Evolutionary conservation across 2,888 invertebrate genomes (phyloP).

Genomic region (Mantis religiosa): DNA sequence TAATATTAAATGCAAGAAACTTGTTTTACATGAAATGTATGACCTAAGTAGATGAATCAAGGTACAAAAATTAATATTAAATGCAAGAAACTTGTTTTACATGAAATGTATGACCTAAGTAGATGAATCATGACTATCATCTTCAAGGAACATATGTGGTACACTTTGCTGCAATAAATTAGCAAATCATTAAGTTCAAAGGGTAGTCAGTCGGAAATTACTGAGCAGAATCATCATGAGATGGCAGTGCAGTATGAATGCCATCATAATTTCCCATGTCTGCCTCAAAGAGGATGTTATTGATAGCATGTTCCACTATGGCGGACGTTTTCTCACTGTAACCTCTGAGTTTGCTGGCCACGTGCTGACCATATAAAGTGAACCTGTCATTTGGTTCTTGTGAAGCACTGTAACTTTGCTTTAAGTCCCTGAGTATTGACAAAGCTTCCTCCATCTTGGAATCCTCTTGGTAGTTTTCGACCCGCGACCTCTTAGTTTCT

Average conservation of each 20-base stretch:
- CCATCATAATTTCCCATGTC: constrained; percentile 32
- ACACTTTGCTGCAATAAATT: too few species aligned
- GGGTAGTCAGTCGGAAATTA: too few species aligned
- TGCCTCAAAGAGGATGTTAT: constrained; percentile 34
- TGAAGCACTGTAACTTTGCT: not conserved
- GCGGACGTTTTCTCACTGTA: constrained; percentile 28
- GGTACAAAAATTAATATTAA: too few species aligned
- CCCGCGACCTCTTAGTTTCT: not conserved
- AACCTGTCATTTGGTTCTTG: not conserved
- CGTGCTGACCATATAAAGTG: constrained; percentile 31
- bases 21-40: too few species aligned
- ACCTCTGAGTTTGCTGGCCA: constrained; percentile 32
- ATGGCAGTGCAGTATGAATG: not conserved
- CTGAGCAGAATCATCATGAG: too few species aligned
- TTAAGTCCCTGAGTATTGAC: not conserved
- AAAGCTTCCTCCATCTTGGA: not conserved
- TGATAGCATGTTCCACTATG: constrained; percentile 33
- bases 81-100: too few species aligned
- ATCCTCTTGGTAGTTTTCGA: not conserved
- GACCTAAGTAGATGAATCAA: too few species aligned
- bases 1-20: too few species aligned
- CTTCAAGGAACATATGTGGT: too few species aligned
- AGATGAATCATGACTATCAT: too few species aligned
- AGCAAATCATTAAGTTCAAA: too few species aligned
- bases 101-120: too few species aligned